A percentile compares a stretch with the other conserved stretches of the same genome.
Evolutionary conservation across 2,797 vertebrate genomes (phyloP).

Genomic region (Sebastes taczanowskii): DNA sequence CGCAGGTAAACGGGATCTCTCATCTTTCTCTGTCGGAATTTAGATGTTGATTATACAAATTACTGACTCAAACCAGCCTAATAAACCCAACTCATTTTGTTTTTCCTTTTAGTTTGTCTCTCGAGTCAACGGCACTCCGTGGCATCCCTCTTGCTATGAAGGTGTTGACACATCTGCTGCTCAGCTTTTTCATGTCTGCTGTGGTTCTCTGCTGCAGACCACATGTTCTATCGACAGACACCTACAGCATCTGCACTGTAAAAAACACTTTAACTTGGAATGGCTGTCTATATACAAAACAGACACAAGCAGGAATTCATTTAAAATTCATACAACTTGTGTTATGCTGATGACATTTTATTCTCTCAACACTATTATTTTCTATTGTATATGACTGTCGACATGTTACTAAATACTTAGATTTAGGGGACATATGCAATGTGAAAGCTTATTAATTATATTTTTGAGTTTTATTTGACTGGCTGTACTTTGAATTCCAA

Average conservation of each 20-base stretch:
- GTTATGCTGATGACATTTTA: background rate
- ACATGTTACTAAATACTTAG: conserved; percentile 6
- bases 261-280: background rate
- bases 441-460: background rate
- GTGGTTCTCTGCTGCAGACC: background rate
- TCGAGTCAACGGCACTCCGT: background rate
- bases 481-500: background rate
- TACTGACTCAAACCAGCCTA: background rate
- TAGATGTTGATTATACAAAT: background rate
- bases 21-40: background rate
- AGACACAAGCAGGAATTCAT: conserved; percentile 6
- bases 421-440: background rate
- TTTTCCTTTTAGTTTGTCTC: background rate
- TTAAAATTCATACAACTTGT: background rate
- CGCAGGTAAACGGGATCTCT: conserved; percentile 28
- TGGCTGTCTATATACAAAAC: background rate
- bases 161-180: background rate
- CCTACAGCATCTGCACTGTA: background rate
- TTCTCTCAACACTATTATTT: background rate
- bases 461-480: background rate
- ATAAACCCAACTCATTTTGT: no score
- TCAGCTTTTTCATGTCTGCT: background rate
- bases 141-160: background rate
- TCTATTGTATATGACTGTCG: conserved; percentile 7
- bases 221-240: background rate